Percentiles rank a stretch among this genome's conserved stretches.
phyloP scores from a whole-genome alignment of 2,888 invertebrate species.

The Cremastobaeus sp. region DNA sequence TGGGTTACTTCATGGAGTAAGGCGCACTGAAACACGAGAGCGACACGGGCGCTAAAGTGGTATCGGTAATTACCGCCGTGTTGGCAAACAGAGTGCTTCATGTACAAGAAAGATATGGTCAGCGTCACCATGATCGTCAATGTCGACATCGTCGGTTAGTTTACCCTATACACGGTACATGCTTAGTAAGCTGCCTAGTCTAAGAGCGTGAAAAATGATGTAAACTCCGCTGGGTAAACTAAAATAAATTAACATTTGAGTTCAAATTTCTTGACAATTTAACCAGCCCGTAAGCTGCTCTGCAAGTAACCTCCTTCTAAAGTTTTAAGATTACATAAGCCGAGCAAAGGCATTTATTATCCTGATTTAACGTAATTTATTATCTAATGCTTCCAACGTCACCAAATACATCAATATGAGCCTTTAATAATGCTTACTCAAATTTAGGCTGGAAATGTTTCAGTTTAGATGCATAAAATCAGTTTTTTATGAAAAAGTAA shows the following conservation, averaged over 20 bases:
- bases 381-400: no score
- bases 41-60: conserved; percentile 69
- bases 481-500: no score
- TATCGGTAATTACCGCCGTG: conserved; percentile 74
- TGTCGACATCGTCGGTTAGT: conserved; percentile 50
- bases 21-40: conserved; percentile 47
- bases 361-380: conserved; percentile 14
- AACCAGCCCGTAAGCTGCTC: conserved; percentile 1
- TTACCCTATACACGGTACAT: conserved; percentile 43
- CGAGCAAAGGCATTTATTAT: conserved; percentile 15
- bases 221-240: conserved; percentile 36
- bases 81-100: conserved; percentile 70
- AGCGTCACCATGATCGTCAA: conserved; percentile 54
- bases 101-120: conserved; percentile 55
- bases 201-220: conserved; percentile 49
- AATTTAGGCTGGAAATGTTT: no score
- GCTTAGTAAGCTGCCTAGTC: conserved; percentile 36
- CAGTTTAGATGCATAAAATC: no score
- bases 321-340: conserved; percentile 9
- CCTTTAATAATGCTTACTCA: no score
- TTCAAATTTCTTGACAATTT: conserved; percentile 13
- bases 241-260: conserved; percentile 29
- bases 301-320: conserved; percentile 3
- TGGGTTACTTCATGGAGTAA: conserved; percentile 41
- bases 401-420: no score